phyloP scores from a whole-genome alignment of 2,113 vertebrate species.

The Anoura caudifer region DNA sequence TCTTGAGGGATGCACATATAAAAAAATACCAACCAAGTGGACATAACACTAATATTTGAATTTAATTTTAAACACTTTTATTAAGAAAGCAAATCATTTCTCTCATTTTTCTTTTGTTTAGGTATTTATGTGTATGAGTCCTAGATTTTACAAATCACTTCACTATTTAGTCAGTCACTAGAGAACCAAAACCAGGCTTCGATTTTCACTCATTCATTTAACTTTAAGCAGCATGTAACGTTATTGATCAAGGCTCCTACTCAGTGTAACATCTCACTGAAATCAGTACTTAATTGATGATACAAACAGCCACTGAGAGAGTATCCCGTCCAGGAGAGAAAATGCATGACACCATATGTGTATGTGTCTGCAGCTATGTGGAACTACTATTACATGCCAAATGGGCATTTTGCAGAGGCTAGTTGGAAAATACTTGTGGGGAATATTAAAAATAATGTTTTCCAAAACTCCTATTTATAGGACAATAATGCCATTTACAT shows the following conservation, averaged over 20 bases:
- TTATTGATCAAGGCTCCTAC: not conserved
- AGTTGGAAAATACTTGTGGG: not conserved
- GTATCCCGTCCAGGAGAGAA: not conserved
- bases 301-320: not conserved
- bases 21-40: not conserved
- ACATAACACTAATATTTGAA: not conserved
- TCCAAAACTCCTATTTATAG: not conserved
- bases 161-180: not conserved
- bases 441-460: not conserved
- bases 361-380: not conserved
- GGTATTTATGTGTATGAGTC: not conserved
- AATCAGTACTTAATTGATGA: not conserved
- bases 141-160: not conserved
- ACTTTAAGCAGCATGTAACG: not conserved
- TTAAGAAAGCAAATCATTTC: not conserved
- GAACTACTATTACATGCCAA: not conserved
- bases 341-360: not conserved
- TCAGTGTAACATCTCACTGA: not conserved
- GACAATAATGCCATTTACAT: not conserved
- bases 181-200: not conserved
- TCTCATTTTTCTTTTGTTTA: not conserved
- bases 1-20: not conserved
- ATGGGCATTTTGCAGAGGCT: not conserved
- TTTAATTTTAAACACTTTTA: not conserved
- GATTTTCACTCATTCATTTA: not conserved